Base-by-base conservation (phyloP, 2,113 vertebrate species). In the Passer domesticus region DNA sequence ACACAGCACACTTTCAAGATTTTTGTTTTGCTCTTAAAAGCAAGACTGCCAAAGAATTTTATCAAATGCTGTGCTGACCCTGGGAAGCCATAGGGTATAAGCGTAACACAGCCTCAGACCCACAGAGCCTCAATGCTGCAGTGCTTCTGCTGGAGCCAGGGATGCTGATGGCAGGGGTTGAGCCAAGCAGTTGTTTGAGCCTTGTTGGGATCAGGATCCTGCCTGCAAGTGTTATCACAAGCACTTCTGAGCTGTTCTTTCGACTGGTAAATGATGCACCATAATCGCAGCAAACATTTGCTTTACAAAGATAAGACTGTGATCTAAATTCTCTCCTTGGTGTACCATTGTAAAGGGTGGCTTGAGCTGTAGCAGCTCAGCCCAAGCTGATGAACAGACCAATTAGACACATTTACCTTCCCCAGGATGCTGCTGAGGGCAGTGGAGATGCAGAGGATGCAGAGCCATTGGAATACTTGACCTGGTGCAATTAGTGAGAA, bases 61-160 rank as follows among this genome's bases (percentile, higher is more conserved):
- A 43, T 24, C 44, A 44, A 69, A 25, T 10, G 31, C 63, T n/a
- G 50, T 3, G 22, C 9, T 73, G 63, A 17, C 67, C 21, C 63
- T 52, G 25, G 47, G 59, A 73, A 83, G 39, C 25, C 43, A 15
- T 0, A 0, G 25, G 41, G 14, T 19, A 4, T 0, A 0, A 8
- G 70, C 18, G 69, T 12, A 43, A 22, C 4, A 0, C 4, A 9
- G 56, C 19, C 52, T 35, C 3, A 1, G 21, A 78, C 2, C 4
- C 1, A 1, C 13, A 50, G 50, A 73, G 44, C 77, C 53, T 20
- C 64, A 16, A 1, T 18, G 22, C 27, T n/a, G 64, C 56, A n/a
- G 41, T 2, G n/a, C 46, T 69, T 3, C 55, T 68, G 16, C 68
- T 64, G 23, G 27, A 93, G 20, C 10, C 90, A 24, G 58, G 7